These are phyloP conservation scores for Athene cunicularia DNA, from an alignment of 2,113 vertebrate species.

Conservation along the genomic window DNA sequence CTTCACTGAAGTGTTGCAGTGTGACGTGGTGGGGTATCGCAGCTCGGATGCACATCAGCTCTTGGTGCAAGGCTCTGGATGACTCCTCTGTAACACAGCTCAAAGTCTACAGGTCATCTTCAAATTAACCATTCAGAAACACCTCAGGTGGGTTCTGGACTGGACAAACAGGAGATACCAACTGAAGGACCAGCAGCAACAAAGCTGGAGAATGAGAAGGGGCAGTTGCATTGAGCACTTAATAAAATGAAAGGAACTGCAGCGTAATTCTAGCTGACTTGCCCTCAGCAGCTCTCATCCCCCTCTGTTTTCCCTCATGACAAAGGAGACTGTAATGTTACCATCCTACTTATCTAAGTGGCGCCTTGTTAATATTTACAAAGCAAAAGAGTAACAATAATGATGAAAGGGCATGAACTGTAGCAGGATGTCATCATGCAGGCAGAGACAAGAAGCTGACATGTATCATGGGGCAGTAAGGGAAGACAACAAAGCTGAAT, in stretches of 20 bases:
- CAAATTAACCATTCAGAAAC: background rate
- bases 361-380: slow-evolving; percentile 4
- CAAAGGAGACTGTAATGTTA: background rate
- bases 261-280: background rate
- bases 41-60: background rate
- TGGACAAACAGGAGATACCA: background rate
- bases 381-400: background rate
- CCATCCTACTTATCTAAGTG: background rate
- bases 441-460: background rate
- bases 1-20: background rate
- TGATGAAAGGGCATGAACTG: background rate
- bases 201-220: background rate
- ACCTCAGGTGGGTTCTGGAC: background rate
- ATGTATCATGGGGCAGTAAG: background rate
- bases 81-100: background rate
- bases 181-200: background rate
- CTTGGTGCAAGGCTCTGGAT: background rate
- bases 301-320: background rate
- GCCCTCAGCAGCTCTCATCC: background rate
- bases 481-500: background rate
- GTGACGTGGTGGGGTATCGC: background rate
- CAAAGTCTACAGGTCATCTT: background rate
- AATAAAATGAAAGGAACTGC: background rate
- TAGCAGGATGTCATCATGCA: background rate
- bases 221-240: background rate